phyloP scores from a whole-genome alignment of 2,797 vertebrate genomes.

The Gallinago stenura region DNA sequence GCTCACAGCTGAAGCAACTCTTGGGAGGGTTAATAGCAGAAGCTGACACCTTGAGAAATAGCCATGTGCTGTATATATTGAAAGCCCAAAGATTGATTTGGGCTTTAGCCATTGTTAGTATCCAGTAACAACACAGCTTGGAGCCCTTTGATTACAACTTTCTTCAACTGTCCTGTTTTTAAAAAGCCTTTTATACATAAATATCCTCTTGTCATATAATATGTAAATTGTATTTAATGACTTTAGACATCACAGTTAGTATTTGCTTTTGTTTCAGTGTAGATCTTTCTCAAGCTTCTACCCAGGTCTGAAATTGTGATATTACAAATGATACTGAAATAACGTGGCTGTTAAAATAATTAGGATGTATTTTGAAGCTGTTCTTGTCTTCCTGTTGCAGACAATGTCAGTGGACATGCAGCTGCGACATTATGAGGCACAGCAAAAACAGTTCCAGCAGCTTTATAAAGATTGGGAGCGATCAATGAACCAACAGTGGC shows the following conservation, averaged over 20 bases:
- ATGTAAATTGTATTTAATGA: background rate
- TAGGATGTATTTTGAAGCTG: background rate
- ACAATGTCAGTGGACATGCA: slow-evolving; percentile 92
- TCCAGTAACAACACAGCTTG: background rate
- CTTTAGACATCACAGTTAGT: background rate
- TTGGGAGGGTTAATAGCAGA: background rate
- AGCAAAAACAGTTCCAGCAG: slow-evolving; percentile 91
- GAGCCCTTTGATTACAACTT: background rate
- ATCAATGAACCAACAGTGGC: slow-evolving; percentile 90
- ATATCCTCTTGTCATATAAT: background rate
- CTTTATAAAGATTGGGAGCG: slow-evolving; percentile 93
- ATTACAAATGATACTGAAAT: background rate
- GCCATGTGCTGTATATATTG: background rate
- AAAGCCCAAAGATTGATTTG: background rate
- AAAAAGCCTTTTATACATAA: background rate
- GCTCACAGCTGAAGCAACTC: background rate
- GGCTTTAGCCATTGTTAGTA: background rate
- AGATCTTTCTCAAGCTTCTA: background rate
- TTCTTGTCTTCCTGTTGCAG: slow-evolving; percentile 74
- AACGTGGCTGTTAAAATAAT: background rate
- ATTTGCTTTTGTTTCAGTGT: background rate
- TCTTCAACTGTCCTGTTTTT: background rate
- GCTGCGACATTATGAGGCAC: slow-evolving; percentile 90
- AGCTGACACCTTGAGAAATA: background rate
- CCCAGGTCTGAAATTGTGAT: background rate